These are phyloP conservation scores for Xenopus laevis DNA, from an alignment of 2,113 vertebrate species.

Conservation along the genomic window DNA sequence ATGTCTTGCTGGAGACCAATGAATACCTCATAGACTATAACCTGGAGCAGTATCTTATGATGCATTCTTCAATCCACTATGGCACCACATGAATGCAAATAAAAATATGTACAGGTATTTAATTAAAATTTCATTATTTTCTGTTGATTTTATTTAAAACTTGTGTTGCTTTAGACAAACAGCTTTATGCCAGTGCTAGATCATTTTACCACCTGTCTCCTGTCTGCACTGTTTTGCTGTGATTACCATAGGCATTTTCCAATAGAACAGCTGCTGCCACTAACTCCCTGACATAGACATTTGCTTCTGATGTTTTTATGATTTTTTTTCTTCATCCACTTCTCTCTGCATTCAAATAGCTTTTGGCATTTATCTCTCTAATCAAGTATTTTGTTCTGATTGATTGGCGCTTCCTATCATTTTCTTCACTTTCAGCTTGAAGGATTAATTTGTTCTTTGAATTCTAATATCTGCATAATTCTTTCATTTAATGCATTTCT, in stretches of 20 bases:
- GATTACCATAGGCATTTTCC: slow-evolving; percentile 13
- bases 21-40: not conserved
- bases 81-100: not conserved
- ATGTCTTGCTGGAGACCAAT: not conserved
- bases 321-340: not conserved
- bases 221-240: not conserved
- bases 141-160: not conserved
- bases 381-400: too few species aligned
- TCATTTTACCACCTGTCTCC: slow-evolving; percentile 29
- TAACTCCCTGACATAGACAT: slow-evolving; percentile 10
- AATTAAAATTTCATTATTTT: not conserved
- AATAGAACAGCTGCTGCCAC: slow-evolving; percentile 30
- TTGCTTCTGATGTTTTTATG: not conserved
- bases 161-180: not conserved
- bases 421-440: too few species aligned
- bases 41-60: not conserved
- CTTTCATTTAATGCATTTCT: too few species aligned
- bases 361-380: too few species aligned
- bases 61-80: not conserved
- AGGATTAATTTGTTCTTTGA: too few species aligned
- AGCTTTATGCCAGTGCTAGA: slow-evolving; percentile 4
- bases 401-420: too few species aligned
- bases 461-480: too few species aligned
- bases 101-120: not conserved
- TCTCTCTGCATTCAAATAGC: too few species aligned